Conservation (phyloP, 2,113 vertebrate species). For the Bufo gargarizans region DNA sequence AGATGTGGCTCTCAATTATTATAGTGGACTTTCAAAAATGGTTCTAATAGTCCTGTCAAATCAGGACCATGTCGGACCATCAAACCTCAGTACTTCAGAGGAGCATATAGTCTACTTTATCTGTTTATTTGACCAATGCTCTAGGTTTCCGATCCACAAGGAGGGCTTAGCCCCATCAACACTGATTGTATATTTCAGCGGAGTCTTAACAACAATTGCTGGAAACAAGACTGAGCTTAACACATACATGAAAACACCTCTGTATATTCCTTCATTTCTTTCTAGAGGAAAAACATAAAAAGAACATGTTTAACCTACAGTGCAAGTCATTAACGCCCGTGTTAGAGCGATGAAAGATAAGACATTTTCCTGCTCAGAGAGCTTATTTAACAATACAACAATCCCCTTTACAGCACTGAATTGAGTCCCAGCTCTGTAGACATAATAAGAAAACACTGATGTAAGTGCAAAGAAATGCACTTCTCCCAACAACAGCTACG, state of each 20-base stretch:
- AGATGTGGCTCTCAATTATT: no score
- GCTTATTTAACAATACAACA: conserved; percentile 28
- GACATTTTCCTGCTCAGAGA: conserved; percentile 10
- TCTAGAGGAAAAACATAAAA: not conserved
- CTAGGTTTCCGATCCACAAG: not conserved
- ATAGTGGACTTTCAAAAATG: no score
- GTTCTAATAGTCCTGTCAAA: not conserved
- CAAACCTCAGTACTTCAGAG: not conserved
- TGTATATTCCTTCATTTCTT: not conserved
- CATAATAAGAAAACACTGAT: conserved; percentile 36
- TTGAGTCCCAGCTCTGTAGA: not conserved
- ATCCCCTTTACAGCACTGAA: not conserved
- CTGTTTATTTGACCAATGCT: not conserved
- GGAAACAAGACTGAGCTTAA: conserved; percentile 16
- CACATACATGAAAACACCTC: not conserved
- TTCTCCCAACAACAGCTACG: not conserved
- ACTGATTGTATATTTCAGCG: conserved; percentile 9
- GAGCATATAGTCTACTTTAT: not conserved
- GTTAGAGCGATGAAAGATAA: conserved; percentile 30
- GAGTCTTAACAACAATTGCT: conserved; percentile 29
- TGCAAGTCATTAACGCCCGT: conserved; percentile 11
- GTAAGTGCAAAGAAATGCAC: conserved; percentile 33
- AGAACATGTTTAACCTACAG: not conserved
- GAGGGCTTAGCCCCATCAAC: not conserved
- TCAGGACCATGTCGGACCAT: not conserved